phyloP scores from a whole-genome alignment of 2,888 invertebrate species.

The Mesorhabditis belari region DNA sequence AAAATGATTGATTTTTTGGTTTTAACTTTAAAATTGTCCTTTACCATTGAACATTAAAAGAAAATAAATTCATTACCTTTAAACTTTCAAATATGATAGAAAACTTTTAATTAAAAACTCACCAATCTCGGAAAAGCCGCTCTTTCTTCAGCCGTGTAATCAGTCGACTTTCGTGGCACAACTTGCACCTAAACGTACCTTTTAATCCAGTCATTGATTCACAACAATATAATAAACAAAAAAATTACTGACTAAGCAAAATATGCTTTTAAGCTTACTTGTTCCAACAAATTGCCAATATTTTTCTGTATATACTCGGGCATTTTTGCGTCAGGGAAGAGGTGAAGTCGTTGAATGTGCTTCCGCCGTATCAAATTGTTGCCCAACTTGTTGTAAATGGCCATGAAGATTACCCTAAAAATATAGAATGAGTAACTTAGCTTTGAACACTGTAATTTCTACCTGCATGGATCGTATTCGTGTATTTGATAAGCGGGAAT shows the following conservation, averaged over 20 bases:
- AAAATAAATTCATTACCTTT: constrained; percentile 7
- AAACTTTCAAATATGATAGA: neutral
- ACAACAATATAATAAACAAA: neutral
- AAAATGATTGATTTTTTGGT: too few species aligned
- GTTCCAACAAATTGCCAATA: constrained; percentile 73
- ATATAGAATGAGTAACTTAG: neutral
- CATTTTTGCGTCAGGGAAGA: constrained; percentile 71
- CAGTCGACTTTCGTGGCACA: constrained; percentile 71
- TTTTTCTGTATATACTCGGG: constrained; percentile 76
- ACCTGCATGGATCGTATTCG: constrained; percentile 50
- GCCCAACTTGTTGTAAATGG: constrained; percentile 30
- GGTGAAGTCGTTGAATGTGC: constrained; percentile 65
- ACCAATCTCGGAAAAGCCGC: constrained; percentile 79
- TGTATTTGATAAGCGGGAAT: constrained; percentile 51
- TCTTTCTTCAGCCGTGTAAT: constrained; percentile 74
- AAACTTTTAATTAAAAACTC: constrained; percentile 56
- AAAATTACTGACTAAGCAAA: neutral
- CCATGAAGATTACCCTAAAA: neutral
- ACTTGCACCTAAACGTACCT: constrained; percentile 79
- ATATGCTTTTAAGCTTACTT: neutral
- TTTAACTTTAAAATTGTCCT: neutral
- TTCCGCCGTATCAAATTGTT: constrained; percentile 38
- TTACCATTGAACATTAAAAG: neutral
- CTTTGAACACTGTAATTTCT: constrained; percentile 38
- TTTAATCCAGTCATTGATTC: constrained; percentile 58